phyloP scores from a whole-genome alignment of 1,140 invertebrate species.

The Habropoda laboriosa region DNA sequence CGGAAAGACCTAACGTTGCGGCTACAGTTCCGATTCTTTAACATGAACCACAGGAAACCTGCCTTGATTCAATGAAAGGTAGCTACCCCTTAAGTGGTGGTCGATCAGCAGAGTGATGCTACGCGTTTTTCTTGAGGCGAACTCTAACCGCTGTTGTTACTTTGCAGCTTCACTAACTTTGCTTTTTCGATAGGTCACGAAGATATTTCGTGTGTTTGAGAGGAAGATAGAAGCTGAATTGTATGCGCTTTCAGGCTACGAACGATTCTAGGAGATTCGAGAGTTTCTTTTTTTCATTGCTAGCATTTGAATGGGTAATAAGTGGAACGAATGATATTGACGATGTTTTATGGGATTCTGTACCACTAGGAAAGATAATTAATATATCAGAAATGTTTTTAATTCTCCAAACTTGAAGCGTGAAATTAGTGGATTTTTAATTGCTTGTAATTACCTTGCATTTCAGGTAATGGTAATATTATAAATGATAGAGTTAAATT shows the following conservation, averaged over 20 bases:
- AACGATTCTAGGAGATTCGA: not conserved
- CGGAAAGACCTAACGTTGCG: constrained; percentile 95
- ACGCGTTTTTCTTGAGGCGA: constrained; percentile 34
- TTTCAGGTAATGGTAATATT: too few species aligned
- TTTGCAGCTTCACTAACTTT: constrained; percentile 59
- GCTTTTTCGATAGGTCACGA: not conserved
- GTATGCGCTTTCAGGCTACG: constrained; percentile 3
- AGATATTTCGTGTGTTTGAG: not conserved
- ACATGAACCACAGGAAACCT: constrained; percentile 93
- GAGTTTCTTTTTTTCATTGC: not conserved
- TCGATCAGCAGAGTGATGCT: constrained; percentile 53
- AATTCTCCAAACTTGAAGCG: too few species aligned
- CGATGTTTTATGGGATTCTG: not conserved
- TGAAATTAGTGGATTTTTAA: too few species aligned
- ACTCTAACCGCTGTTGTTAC: constrained; percentile 40
- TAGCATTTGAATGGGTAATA: too few species aligned
- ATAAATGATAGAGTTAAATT: too few species aligned
- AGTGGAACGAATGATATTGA: not conserved
- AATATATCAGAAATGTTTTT: too few species aligned
- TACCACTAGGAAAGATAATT: too few species aligned
- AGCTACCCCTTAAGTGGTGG: constrained; percentile 68
- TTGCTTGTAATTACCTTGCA: too few species aligned
- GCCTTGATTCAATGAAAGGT: constrained; percentile 90
- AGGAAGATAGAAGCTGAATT: not conserved
- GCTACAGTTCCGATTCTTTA: constrained; percentile 96